Evolutionary conservation across 2,888 invertebrate genomes (phyloP), one percentile per base, ranked within the genome.

Genomic region (Autographa pulchrina): DNA sequence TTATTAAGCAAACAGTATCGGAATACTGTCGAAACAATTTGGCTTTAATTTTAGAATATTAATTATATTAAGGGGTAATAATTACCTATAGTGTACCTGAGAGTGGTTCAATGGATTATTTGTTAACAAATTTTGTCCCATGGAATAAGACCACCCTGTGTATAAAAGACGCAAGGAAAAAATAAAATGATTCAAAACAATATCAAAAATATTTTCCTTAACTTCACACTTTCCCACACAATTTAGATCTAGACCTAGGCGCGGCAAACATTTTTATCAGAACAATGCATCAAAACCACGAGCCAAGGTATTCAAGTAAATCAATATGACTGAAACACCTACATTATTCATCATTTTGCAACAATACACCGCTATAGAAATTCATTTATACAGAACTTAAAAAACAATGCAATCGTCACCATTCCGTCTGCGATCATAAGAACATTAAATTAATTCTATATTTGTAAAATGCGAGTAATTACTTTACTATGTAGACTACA

Each of bases 311-410:
- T 72, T 63, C 58, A 58, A 52, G 62, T 60, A 54, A 80, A 68
- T 62, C 31, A 56, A 72, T 66, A 32, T 20, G 52, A 59, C 65
- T 68, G 31, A 62, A 65, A 35, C 41, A 16, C 38, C 60, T 74
- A 38, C 32, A 76, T 78, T 73, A 81, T 78, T 81, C 67, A 83
- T 48, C 3, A 65, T 81, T 78, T 75, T 66, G 68, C 75, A 82
- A 76, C 65, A 35, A 75, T 59, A 78, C 72, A 70, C 31, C 56
- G 16, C 62, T n/a, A 69, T 70, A 66, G 16, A 69, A 58, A 82
- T 75, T 69, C 59, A 81, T 75, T 67, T 74, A 75, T 83, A 74
- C 68, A 63, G 62, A 74, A 61, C 65, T 65, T 63, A 58, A 64
- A 77, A 78, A 62, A 71, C 70, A 74, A 71, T 73, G 72, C 63